These are phyloP conservation scores for Corydoras sp. DNA, from an alignment of 2,113 vertebrate genomes.

Conservation along the genomic window DNA sequence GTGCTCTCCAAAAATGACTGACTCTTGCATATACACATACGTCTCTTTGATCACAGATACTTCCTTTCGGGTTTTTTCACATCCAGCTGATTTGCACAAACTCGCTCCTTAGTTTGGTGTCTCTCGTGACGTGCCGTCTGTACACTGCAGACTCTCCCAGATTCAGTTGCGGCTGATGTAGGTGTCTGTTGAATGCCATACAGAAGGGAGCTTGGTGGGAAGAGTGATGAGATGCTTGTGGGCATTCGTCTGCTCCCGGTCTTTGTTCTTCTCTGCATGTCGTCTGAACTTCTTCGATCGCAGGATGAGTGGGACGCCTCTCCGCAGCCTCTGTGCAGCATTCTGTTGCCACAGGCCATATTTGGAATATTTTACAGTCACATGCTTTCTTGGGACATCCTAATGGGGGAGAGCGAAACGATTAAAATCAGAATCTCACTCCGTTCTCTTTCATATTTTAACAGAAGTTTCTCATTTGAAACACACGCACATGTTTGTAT, in stretches of 20 bases:
- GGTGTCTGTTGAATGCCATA: conserved; percentile 70
- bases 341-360: conserved; percentile 83
- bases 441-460: neutral
- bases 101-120: conserved; percentile 69
- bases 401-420: conserved; percentile 46
- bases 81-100: conserved; percentile 70
- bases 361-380: conserved; percentile 78
- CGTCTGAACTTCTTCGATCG: conserved; percentile 73
- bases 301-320: conserved; percentile 77
- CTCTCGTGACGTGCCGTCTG: conserved; percentile 60
- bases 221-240: conserved; percentile 82
- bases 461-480: too few relatives aligned
- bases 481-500: too few relatives aligned
- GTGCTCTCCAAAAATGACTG: conserved; percentile 69
- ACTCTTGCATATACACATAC: conserved; percentile 61
- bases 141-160: conserved; percentile 62
- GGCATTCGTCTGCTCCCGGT: conserved; percentile 68
- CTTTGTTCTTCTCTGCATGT: conserved; percentile 76
- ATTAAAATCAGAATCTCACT: neutral
- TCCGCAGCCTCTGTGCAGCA: conserved; percentile 78
- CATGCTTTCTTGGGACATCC: conserved; percentile 79
- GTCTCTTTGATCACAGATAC: too few relatives aligned
- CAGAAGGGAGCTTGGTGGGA: conserved; percentile 75
- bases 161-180: conserved; percentile 79
- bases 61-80: conserved; percentile 37